These are phyloP conservation scores for Limnephilus marmoratus DNA, from an alignment of 2,888 invertebrate genomes.

Conservation along the genomic window DNA sequence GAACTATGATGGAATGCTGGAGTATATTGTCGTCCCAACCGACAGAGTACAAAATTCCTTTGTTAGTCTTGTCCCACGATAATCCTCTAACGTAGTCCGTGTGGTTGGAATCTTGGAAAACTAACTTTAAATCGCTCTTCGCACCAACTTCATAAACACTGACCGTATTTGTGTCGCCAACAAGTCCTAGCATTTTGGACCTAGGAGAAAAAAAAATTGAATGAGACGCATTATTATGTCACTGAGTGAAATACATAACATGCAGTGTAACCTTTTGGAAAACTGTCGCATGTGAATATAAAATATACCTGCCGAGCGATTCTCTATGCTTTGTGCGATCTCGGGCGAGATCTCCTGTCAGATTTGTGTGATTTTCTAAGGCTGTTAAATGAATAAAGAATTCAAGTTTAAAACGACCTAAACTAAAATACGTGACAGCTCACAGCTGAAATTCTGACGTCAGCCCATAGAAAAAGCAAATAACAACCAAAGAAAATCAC, in stretches of 20 bases:
- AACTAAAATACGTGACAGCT: too few species aligned
- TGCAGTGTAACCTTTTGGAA: background rate
- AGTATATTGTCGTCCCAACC: conserved; percentile 78
- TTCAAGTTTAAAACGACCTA: too few species aligned
- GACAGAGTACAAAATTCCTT: conserved; percentile 74
- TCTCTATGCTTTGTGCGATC: too few species aligned
- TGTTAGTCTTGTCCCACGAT: conserved; percentile 74
- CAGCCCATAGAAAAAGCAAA: too few species aligned
- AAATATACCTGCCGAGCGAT: background rate
- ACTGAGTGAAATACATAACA: background rate
- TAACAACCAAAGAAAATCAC: too few species aligned
- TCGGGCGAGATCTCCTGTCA: too few species aligned
- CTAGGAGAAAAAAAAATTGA: conserved; percentile 46
- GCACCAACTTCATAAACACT: conserved; percentile 53
- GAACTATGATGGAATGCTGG: conserved; percentile 69
- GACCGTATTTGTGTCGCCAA: conserved; percentile 61
- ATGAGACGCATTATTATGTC: background rate
- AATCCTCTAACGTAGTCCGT: conserved; percentile 76
- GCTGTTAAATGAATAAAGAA: too few species aligned
- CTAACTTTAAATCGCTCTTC: conserved; percentile 40
- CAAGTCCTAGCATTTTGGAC: conserved; percentile 56
- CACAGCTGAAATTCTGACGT: too few species aligned
- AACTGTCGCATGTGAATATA: background rate
- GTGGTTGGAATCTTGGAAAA: conserved; percentile 70
- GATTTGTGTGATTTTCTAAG: too few species aligned